A percentile compares a stretch with the other conserved stretches of the same genome.
These are phyloP conservation scores for Euwallacea similis DNA, from an alignment of 1,140 invertebrate genomes.

Conservation along the genomic window DNA sequence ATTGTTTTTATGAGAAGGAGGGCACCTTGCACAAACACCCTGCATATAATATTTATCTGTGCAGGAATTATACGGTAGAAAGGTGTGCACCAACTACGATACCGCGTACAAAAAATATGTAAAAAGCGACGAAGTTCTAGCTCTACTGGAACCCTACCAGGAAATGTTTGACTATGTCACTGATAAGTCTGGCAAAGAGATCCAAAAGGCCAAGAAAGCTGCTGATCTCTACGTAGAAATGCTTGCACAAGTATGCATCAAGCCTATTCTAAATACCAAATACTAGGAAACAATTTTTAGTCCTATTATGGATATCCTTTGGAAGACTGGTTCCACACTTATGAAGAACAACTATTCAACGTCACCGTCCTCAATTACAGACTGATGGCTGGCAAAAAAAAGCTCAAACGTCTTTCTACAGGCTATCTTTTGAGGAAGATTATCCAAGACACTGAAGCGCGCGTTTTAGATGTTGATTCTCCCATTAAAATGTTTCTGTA, in stretches of 20 bases:
- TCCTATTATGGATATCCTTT: slow-evolving; percentile 37
- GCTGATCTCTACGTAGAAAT: slow-evolving; percentile 28
- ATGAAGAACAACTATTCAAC: slow-evolving; percentile 29
- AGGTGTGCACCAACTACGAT: slow-evolving; percentile 33
- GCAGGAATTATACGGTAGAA: slow-evolving; percentile 26
- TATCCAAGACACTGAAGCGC: slow-evolving; percentile 29
- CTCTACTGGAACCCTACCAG: slow-evolving; percentile 17
- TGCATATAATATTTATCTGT: not conserved
- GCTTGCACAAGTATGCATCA: slow-evolving; percentile 15
- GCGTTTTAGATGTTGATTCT: slow-evolving; percentile 7
- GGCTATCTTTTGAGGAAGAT: slow-evolving; percentile 40
- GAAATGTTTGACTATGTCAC: slow-evolving; percentile 36
- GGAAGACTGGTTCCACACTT: slow-evolving; percentile 32
- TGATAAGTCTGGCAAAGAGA: slow-evolving; percentile 23
- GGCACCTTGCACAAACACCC: not conserved
- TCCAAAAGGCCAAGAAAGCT: slow-evolving; percentile 29
- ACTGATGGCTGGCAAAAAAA: slow-evolving; percentile 29
- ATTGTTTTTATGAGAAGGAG: not conserved
- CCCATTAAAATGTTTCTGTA: slow-evolving; percentile 52
- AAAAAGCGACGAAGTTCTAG: slow-evolving; percentile 22
- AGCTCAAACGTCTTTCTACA: slow-evolving; percentile 32
- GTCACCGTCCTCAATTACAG: slow-evolving; percentile 31
- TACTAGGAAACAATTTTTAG: slow-evolving; percentile 14
- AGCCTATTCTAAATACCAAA: not conserved
- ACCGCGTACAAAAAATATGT: slow-evolving; percentile 28